phyloP scores from a whole-genome alignment of 2,113 vertebrate species.

The Cromileptes altivelis region DNA sequence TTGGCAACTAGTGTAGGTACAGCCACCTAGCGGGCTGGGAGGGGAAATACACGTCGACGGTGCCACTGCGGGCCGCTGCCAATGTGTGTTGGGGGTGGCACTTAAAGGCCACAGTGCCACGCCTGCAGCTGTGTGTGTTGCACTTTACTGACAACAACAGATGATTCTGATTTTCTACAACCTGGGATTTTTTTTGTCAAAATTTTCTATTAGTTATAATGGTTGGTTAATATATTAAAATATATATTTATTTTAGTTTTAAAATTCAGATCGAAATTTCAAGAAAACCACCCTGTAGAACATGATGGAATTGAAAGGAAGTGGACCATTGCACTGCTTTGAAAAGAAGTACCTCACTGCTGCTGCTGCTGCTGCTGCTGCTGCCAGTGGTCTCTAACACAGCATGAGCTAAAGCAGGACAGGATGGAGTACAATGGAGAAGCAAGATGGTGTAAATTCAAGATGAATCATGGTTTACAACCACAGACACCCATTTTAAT shows the following conservation, averaged over 20 bases:
- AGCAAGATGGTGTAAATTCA: slow-evolving; percentile 57
- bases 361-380: slow-evolving; percentile 54
- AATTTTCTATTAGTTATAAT: neutral
- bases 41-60: too few relatives aligned
- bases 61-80: too few relatives aligned
- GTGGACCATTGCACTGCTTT: slow-evolving; percentile 29
- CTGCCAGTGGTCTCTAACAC: slow-evolving; percentile 43
- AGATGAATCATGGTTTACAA: slow-evolving; percentile 14
- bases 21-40: too few relatives aligned
- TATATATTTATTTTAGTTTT: too few relatives aligned
- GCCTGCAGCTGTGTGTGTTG: too few relatives aligned
- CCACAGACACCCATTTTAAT: neutral
- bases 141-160: neutral
- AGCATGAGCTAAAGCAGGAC: slow-evolving; percentile 50
- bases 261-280: neutral
- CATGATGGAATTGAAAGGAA: slow-evolving; percentile 49
- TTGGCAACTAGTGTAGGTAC: too few relatives aligned
- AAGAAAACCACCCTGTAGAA: neutral
- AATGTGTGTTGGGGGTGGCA: too few relatives aligned
- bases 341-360: slow-evolving; percentile 55
- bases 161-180: neutral
- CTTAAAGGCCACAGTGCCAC: too few relatives aligned
- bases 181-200: neutral
- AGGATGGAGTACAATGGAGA: slow-evolving; percentile 67
- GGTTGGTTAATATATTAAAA: too few relatives aligned